phyloP scores from a whole-genome alignment of 30 jellyfish, hydroid and myxozoan species.

The Haliclystus octoradiatus region DNA sequence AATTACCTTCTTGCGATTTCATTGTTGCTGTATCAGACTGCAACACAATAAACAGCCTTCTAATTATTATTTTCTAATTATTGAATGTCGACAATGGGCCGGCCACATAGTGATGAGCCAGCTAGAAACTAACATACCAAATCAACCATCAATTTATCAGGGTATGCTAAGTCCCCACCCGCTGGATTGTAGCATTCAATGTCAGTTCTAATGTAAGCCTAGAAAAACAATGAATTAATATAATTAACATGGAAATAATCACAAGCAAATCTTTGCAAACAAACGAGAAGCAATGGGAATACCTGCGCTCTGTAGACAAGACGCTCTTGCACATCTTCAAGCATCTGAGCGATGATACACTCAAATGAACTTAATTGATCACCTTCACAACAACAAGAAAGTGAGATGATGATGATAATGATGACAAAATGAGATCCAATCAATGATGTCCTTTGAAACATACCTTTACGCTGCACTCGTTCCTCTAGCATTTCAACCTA shows the following conservation, averaged over 20 bases:
- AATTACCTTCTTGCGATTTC: too few relatives aligned
- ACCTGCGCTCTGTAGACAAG: constrained; percentile 93
- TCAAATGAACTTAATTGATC: constrained; percentile 80
- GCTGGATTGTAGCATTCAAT: constrained; percentile 81
- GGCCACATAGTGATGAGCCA: too few relatives aligned
- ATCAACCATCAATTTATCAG: constrained; percentile 91
- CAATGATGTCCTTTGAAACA: too few relatives aligned
- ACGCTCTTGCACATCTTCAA: constrained; percentile 94
- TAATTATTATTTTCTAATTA: too few relatives aligned
- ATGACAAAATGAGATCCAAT: too few relatives aligned
- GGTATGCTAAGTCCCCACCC: constrained; percentile 92
- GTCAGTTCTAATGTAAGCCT: constrained; percentile 76
- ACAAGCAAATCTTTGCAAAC: not conserved
- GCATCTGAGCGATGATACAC: constrained; percentile 56
- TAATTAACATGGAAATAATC: not conserved
- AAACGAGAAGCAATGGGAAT: not conserved
- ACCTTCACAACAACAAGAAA: constrained; percentile 19
- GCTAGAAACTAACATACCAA: too few relatives aligned
- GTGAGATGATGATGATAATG: too few relatives aligned
- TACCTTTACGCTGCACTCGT: constrained; percentile 73
- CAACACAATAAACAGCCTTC: too few relatives aligned
- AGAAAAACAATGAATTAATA: not conserved
- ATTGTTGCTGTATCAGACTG: too few relatives aligned
- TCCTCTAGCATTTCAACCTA: constrained; percentile 96
- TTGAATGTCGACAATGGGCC: too few relatives aligned